Percentiles rank a stretch among this genome's conserved stretches.
These are phyloP conservation scores for Hyperoplus immaculatus DNA, from an alignment of 2,797 vertebrate species.

Conservation along the genomic window DNA sequence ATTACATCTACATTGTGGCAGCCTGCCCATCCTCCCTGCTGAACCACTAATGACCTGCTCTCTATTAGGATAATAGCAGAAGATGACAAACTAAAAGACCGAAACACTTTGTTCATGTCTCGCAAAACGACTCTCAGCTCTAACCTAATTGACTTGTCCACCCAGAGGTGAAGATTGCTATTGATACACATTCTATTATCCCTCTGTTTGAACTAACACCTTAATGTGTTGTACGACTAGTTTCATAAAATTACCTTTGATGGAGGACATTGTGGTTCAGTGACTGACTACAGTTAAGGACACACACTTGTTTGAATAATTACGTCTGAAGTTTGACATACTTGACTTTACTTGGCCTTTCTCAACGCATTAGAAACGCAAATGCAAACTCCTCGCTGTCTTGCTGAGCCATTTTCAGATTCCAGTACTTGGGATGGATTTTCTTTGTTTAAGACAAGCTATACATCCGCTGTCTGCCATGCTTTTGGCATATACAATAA, in stretches of 20 bases:
- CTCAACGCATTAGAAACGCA: slow-evolving; percentile 12
- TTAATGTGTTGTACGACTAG: not conserved
- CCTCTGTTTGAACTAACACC: not conserved
- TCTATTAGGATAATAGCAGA: slow-evolving; percentile 66
- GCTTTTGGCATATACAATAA: slow-evolving; percentile 8
- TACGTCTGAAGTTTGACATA: slow-evolving; percentile 17
- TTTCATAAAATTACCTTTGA: slow-evolving; percentile 3
- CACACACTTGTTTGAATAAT: not conserved
- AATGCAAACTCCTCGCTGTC: not conserved
- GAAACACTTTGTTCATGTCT: slow-evolving; percentile 49
- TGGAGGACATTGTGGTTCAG: not conserved
- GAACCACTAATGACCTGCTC: slow-evolving; percentile 65
- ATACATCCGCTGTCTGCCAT: not conserved
- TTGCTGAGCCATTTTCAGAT: not conserved
- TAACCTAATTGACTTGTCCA: slow-evolving; percentile 12
- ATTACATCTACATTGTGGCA: slow-evolving; percentile 70
- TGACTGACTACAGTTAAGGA: not conserved
- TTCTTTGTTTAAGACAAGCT: slow-evolving; percentile 6
- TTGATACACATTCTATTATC: not conserved
- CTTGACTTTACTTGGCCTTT: not conserved
- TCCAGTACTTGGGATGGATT: not conserved
- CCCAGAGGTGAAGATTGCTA: not conserved
- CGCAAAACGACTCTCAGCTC: slow-evolving; percentile 50
- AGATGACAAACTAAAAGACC: slow-evolving; percentile 26
- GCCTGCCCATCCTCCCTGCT: slow-evolving; percentile 22